These are phyloP conservation scores for Spilosoma lubricipeda DNA, from an alignment of 2,888 invertebrate genomes.

Conservation along the genomic window DNA sequence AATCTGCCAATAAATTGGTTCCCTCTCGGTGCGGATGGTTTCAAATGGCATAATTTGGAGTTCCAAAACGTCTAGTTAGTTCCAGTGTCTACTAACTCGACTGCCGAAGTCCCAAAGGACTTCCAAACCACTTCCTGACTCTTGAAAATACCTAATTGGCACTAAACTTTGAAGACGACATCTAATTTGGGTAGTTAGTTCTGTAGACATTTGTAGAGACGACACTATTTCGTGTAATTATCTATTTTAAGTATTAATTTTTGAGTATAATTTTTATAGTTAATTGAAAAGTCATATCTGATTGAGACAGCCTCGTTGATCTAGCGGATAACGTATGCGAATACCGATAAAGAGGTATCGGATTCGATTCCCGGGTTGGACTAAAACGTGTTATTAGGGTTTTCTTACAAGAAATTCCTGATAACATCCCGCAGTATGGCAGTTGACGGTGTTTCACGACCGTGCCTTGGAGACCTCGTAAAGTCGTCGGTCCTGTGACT, in stretches of 20 bases:
- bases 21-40: slow-evolving; percentile 22
- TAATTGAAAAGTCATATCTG: too few species aligned
- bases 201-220: background rate
- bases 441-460: too few species aligned
- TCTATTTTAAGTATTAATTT: background rate
- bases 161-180: slow-evolving; percentile 36
- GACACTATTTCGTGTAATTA: background rate
- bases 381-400: too few species aligned
- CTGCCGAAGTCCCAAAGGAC: slow-evolving; percentile 27
- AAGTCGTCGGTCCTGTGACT: too few species aligned
- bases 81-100: slow-evolving; percentile 38
- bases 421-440: too few species aligned
- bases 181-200: slow-evolving; percentile 30
- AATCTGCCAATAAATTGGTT: slow-evolving; percentile 26
- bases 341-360: too few species aligned
- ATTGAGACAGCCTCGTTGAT: too few species aligned
- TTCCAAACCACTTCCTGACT: slow-evolving; percentile 31
- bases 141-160: slow-evolving; percentile 49
- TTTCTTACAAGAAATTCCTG: too few species aligned
- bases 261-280: too few species aligned
- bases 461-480: too few species aligned
- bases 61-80: slow-evolving; percentile 39
- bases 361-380: too few species aligned
- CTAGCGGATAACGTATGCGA: too few species aligned
- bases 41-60: slow-evolving; percentile 33